Evolutionary conservation across 2,797 vertebrate genomes (phyloP), one percentile per base, ranked within the genome.

Genomic region (Rhinogobio ventralis): DNA sequence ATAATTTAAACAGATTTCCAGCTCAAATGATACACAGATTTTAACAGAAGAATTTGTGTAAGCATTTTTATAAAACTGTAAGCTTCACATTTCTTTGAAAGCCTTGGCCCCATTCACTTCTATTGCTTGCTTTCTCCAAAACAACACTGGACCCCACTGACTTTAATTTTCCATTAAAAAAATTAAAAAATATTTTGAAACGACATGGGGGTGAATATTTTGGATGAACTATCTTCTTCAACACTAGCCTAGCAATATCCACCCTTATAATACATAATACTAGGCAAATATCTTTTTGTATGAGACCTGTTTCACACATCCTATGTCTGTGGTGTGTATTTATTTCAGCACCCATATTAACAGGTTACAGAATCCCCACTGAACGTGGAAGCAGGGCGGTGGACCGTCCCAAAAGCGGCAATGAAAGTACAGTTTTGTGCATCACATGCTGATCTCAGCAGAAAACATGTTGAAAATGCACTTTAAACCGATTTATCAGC

Each of bases 391-490:
- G 20, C 36, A 10, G 46, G 23, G 33, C 3, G 23, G 7, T n/a
- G 30, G 30, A 25, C 39, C 8, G 2, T 42, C 53, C 36, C 74
- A 77, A 60, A 77, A 60, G 23, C 36, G 2, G 33, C 73, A 76
- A 33, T 77, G 74, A 77, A 77, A 60, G 74, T 60, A 42, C 25
- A 75, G 33, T 77, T 77, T 77, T 60, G 53, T 2, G 20, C 10
- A 75, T 75, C 49, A 55, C 19, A 36, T 36, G 72, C 72, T 75
- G 53, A 77, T 42, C 36, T 42, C 36, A 77, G 74, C 53, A 77
- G 23, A 77, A 77, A 60, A 77, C 36, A 77, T 77, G 53, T 77
- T 77, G 36, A 77, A 77, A 60, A 77, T 6, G 53, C 74, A 77
- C 36, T 77, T 60, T 77, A 60, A 77, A 57, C 53, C 33, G 60